Base-by-base conservation (phyloP, 2,888 invertebrate genomes). In the Trachelus stipa region DNA sequence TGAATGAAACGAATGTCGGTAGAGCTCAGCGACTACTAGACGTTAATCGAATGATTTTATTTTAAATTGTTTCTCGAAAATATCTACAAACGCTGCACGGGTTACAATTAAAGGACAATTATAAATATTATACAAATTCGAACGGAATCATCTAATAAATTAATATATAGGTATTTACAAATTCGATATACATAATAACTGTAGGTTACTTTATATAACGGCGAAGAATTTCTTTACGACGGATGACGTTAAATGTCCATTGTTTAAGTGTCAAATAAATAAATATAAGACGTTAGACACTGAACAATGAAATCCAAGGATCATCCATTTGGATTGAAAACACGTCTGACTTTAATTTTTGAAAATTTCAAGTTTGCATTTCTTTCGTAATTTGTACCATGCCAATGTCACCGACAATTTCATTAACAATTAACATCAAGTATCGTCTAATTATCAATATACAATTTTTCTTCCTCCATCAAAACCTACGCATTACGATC, bases 111-210 rank as follows among this genome's bases (percentile, higher is more conserved):
- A 56, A 56, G 23, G 40, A 56, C 4, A 4, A 56, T 40, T 40
- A 40, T 56, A 56, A 56, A 56, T 56, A 56, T 56, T 23, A 9
- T 23, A 56, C 56, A 56, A 56, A 9, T 23, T 56, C 23, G 56
- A 56, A 23, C 23, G 56, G 9, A 56, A 23, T 23, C 6, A 40
- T 23, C 6, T 56, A 56, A 82, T 78, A 79, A 82, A 79, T 84
- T 80, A 81, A 75, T 76, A 79, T 35, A 74, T 80, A 68, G 73
- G 76, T 84, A 83, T 84, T 85, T 85, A 85, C 85, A 83, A 82
- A 81, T 73, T 80, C 73, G 56, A 6, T 56, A 56, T 56, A 56
- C 56, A 9, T 56, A 56, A 56, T 56, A 23, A 56, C 23, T 56
- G 23, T 56, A 23, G 23, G 56, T 56, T 15, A 15, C 6, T 6